Percentiles rank a stretch among this genome's conserved stretches.
Conservation (phyloP, 2,113 vertebrate species). For the Zeus faber region DNA sequence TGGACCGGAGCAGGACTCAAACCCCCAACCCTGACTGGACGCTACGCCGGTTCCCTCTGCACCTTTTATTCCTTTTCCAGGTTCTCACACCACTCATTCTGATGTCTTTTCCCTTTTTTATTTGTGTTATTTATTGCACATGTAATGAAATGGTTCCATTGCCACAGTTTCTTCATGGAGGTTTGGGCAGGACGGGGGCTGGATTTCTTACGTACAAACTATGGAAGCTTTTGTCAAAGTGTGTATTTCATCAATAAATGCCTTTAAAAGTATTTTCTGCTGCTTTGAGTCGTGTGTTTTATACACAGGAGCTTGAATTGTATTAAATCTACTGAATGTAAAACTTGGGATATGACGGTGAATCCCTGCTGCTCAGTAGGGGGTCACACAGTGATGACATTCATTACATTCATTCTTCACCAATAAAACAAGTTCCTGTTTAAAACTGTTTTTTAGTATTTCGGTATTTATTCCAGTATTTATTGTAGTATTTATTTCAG, state of each 20-base stretch:
- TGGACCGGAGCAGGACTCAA: constrained; percentile 62
- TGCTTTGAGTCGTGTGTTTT: no score
- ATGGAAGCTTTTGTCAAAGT: constrained; percentile 77
- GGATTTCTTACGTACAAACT: constrained; percentile 70
- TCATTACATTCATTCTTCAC: no score
- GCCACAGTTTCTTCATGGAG: constrained; percentile 56
- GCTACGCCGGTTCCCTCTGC: constrained; percentile 35
- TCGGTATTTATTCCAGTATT: no score
- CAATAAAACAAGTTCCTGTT: no score
- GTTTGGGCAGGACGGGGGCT: constrained; percentile 59
- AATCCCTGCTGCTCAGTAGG: no score
- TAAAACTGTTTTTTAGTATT: not conserved
- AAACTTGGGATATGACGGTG: no score
- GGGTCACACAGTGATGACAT: no score
- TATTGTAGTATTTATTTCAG: no score
- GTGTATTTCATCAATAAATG: constrained; percentile 84
- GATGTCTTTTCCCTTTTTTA: constrained; percentile 64
- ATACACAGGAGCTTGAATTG: no score
- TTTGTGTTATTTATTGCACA: constrained; percentile 78
- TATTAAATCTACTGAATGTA: no score
- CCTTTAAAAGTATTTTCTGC: constrained; percentile 67
- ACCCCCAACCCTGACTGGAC: constrained; percentile 52
- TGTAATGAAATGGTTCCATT: constrained; percentile 70
- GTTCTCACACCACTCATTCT: constrained; percentile 49
- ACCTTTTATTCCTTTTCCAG: constrained; percentile 14